phyloP scores from a whole-genome alignment of 2,888 invertebrate species.

The Orthosia gracilis region DNA sequence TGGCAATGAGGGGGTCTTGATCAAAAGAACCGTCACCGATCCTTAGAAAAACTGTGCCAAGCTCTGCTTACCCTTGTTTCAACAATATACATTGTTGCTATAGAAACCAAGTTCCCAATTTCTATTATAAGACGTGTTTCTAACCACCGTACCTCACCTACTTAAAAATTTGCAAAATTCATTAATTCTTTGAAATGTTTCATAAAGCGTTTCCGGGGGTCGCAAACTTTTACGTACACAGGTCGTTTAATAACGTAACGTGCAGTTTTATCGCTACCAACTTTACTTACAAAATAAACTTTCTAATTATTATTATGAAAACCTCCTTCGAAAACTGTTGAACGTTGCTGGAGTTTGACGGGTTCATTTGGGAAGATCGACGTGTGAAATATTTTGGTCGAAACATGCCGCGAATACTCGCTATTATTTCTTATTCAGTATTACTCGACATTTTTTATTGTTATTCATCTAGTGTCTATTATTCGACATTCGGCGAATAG shows the following conservation, averaged over 20 bases:
- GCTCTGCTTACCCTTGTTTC: not conserved
- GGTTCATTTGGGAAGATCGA: constrained; percentile 23
- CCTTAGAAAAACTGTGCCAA: not conserved
- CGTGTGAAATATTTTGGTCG: not conserved
- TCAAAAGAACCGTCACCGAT: not conserved
- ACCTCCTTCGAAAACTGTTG: constrained; percentile 34
- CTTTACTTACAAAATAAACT: constrained; percentile 58
- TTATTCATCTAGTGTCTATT: too few relatives aligned
- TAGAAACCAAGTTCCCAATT: constrained; percentile 1
- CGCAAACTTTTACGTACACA: constrained; percentile 57
- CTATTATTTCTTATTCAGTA: too few relatives aligned
- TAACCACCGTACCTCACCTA: constrained; percentile 31
- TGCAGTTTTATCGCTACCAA: constrained; percentile 61
- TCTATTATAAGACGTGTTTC: constrained; percentile 23
- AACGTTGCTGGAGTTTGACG: constrained; percentile 26
- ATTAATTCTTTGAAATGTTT: constrained; percentile 61
- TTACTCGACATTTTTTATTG: too few relatives aligned
- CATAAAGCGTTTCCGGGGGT: constrained; percentile 53
- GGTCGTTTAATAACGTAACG: constrained; percentile 51
- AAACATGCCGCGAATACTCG: too few relatives aligned
- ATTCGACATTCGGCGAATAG: too few relatives aligned
- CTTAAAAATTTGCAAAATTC: constrained; percentile 60
- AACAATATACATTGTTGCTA: not conserved
- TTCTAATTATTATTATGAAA: constrained; percentile 59
- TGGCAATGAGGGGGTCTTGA: not conserved